Evolutionary conservation across 2,113 vertebrate species (phyloP).

Genomic region (Clarias magur): DNA sequence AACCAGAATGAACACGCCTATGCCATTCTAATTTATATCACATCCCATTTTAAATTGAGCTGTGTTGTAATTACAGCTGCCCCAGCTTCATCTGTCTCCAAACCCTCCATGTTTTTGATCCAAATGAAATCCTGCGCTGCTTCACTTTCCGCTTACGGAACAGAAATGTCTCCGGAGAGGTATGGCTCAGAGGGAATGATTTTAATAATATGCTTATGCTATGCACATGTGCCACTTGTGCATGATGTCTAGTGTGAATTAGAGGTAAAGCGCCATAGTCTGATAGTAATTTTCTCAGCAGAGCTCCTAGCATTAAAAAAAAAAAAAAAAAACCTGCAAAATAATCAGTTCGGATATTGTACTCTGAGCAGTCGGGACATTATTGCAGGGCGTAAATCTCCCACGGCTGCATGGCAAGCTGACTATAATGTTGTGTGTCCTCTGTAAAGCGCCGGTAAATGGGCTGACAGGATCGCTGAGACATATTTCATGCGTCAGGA

Average conservation of each 20-base stretch:
- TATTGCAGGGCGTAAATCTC: slow-evolving; percentile 49
- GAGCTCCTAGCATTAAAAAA: slow-evolving; percentile 2
- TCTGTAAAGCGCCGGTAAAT: slow-evolving; percentile 57
- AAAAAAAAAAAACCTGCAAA: slow-evolving; percentile 11
- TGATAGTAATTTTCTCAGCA: slow-evolving; percentile 15
- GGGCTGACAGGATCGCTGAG: slow-evolving; percentile 57
- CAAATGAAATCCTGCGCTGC: neutral
- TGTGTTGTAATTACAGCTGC: neutral
- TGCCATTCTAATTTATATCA: no score
- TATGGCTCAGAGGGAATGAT: neutral
- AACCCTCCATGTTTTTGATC: neutral
- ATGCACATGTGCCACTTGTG: neutral
- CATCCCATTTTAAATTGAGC: neutral
- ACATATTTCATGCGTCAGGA: slow-evolving; percentile 62
- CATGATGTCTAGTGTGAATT: slow-evolving; percentile 22
- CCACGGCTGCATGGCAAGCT: slow-evolving; percentile 22
- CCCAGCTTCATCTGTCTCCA: neutral
- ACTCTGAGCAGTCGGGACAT: slow-evolving; percentile 29
- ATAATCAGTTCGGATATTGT: slow-evolving; percentile 42
- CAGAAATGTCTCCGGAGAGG: neutral
- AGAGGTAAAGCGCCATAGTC: slow-evolving; percentile 13
- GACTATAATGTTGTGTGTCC: slow-evolving; percentile 42
- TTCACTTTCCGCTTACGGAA: neutral
- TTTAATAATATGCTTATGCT: slow-evolving; percentile 16
- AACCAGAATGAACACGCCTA: neutral